A percentile compares a stretch with the other conserved stretches of the same genome.
phyloP scores from a whole-genome alignment of 2,113 vertebrate species.

The Pristiophorus japonicus region DNA sequence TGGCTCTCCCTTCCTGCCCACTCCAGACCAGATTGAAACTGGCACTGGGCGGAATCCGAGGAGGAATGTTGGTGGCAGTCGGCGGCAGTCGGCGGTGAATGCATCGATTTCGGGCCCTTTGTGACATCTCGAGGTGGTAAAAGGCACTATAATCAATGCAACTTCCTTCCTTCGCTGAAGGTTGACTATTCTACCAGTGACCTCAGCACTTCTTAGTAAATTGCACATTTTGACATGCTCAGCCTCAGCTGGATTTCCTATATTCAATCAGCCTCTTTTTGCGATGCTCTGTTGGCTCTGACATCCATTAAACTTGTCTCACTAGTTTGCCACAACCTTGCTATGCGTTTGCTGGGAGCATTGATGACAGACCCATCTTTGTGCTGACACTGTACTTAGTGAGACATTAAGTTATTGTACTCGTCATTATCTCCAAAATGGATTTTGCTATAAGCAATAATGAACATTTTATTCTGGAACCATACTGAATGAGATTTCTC shows the following conservation, averaged over 20 bases:
- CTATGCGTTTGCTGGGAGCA: not conserved
- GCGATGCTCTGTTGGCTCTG: not conserved
- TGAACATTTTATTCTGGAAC: not conserved
- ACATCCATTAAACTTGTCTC: not conserved
- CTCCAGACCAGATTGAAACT: too few species aligned
- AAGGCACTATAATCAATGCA: not conserved
- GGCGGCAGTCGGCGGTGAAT: too few species aligned
- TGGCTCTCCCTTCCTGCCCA: too few species aligned
- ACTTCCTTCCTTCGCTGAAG: not conserved
- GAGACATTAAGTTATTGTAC: not conserved
- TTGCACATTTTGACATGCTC: not conserved
- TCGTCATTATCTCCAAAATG: not conserved
- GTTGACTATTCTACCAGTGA: not conserved
- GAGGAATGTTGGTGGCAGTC: too few species aligned
- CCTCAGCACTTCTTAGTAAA: not conserved
- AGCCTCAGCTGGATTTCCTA: not conserved
- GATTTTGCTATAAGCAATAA: not conserved
- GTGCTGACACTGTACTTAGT: not conserved
- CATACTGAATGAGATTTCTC: not conserved
- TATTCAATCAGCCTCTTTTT: not conserved
- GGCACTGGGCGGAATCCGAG: too few species aligned
- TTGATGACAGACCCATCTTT: not conserved
- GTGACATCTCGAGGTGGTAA: not conserved
- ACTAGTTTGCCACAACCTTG: not conserved
- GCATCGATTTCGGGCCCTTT: too few species aligned